phyloP scores from a whole-genome alignment of 1,140 invertebrate genomes.

The Samia ricini region DNA sequence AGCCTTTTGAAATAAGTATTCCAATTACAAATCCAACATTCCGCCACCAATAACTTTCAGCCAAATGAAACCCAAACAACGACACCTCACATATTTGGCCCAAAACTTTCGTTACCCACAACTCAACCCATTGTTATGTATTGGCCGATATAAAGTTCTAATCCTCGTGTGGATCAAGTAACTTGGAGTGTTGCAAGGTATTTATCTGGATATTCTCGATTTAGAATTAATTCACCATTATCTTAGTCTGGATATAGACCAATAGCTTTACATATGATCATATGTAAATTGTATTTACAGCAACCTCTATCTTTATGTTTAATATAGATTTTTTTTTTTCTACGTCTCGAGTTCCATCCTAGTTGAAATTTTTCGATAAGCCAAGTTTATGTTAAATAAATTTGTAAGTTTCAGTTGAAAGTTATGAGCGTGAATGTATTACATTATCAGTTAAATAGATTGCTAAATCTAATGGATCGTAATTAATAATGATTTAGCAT shows the following conservation, averaged over 20 bases:
- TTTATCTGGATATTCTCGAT: not conserved
- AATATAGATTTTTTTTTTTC: too few species aligned
- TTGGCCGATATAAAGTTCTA: slow-evolving; percentile 45
- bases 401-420: too few species aligned
- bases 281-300: too few species aligned
- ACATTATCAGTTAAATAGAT: too few species aligned
- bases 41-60: not conserved
- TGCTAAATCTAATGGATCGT: too few species aligned
- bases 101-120: slow-evolving; percentile 26
- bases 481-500: too few species aligned
- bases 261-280: too few species aligned
- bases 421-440: too few species aligned
- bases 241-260: not conserved
- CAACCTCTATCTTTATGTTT: too few species aligned
- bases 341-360: too few species aligned
- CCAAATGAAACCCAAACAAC: slow-evolving; percentile 25
- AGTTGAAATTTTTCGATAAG: too few species aligned
- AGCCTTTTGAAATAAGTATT: not conserved
- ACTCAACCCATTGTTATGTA: slow-evolving; percentile 29
- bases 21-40: not conserved
- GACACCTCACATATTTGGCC: slow-evolving; percentile 26
- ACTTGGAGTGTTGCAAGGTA: slow-evolving; percentile 3
- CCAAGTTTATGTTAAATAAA: too few species aligned
- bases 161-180: slow-evolving; percentile 28
- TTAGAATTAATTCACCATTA: not conserved